Percentiles rank a stretch among this genome's conserved stretches.
Evolutionary conservation across 2,113 vertebrate genomes (phyloP).

Genomic region (Brachyhypopomus gauderio): DNA sequence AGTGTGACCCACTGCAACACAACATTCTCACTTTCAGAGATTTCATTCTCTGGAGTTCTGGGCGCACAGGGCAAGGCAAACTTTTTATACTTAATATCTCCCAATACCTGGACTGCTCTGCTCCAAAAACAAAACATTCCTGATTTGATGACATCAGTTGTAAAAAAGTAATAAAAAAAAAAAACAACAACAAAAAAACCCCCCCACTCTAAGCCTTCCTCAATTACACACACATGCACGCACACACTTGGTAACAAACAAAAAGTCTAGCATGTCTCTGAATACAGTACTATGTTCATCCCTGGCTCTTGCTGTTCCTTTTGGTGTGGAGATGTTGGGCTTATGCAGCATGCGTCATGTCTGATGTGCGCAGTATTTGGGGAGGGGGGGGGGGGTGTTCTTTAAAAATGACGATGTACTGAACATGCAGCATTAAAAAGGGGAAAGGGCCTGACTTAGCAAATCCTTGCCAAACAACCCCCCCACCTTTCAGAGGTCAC

Average conservation of each 20-base stretch:
- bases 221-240: constrained; percentile 35
- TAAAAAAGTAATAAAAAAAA: constrained; percentile 1
- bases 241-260: constrained; percentile 28
- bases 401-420: constrained; percentile 28
- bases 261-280: constrained; percentile 46
- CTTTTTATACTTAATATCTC: neutral
- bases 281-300: constrained; percentile 48
- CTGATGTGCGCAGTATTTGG: constrained; percentile 22
- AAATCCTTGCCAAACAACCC: constrained; percentile 27
- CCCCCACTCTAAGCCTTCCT: constrained; percentile 31
- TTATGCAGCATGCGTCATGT: constrained; percentile 39
- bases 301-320: constrained; percentile 26
- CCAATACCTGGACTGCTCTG: neutral
- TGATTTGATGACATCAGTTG: neutral
- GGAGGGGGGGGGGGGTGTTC: neutral
- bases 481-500: constrained; percentile 30
- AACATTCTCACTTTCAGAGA: too few species aligned
- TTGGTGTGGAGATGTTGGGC: constrained; percentile 14
- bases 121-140: neutral
- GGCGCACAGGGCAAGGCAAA: too few species aligned
- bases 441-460: constrained; percentile 27
- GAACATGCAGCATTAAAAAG: constrained; percentile 50
- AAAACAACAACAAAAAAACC: constrained; percentile 30
- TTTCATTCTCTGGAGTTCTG: too few species aligned
- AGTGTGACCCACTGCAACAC: neutral